Conservation (phyloP, 2,888 invertebrate species). For the Parnassius glacialis region DNA sequence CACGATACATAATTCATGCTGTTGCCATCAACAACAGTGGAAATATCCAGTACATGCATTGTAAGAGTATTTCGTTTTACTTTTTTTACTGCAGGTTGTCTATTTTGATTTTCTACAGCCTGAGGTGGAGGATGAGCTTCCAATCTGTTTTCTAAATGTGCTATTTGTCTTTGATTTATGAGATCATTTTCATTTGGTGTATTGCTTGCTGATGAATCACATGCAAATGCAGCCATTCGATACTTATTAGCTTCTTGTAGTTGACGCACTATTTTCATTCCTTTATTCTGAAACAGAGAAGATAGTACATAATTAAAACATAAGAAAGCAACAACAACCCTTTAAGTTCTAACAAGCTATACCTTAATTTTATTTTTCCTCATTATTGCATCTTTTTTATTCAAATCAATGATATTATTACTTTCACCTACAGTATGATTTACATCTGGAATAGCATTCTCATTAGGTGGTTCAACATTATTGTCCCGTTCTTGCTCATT, state of each 20-base stretch:
- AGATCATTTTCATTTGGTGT: conserved; percentile 69
- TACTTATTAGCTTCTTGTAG: conserved; percentile 76
- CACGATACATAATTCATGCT: conserved; percentile 84
- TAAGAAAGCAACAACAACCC: conserved; percentile 6
- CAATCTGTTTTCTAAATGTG: conserved; percentile 65
- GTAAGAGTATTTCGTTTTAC: conserved; percentile 86
- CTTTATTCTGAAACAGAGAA: conserved; percentile 66
- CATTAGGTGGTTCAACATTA: conserved; percentile 36
- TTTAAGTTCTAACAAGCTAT: conserved; percentile 10
- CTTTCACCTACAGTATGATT: conserved; percentile 45
- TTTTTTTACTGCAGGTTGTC: conserved; percentile 78
- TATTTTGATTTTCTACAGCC: conserved; percentile 47
- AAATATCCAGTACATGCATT: conserved; percentile 93
- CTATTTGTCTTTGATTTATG: conserved; percentile 73
- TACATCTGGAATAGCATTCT: conserved; percentile 42
- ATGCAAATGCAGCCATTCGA: conserved; percentile 78
- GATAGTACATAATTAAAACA: neutral
- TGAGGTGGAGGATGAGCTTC: conserved; percentile 55
- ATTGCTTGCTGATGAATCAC: conserved; percentile 59
- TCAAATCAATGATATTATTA: conserved; percentile 45
- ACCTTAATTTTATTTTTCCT: conserved; percentile 69
- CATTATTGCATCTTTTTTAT: conserved; percentile 58
- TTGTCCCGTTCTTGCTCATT: conserved; percentile 46
- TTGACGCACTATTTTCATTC: conserved; percentile 71
- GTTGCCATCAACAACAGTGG: conserved; percentile 83